These are phyloP conservation scores for Myrmecophaga tridactyla DNA, from an alignment of 2,113 vertebrate species.

Conservation along the genomic window DNA sequence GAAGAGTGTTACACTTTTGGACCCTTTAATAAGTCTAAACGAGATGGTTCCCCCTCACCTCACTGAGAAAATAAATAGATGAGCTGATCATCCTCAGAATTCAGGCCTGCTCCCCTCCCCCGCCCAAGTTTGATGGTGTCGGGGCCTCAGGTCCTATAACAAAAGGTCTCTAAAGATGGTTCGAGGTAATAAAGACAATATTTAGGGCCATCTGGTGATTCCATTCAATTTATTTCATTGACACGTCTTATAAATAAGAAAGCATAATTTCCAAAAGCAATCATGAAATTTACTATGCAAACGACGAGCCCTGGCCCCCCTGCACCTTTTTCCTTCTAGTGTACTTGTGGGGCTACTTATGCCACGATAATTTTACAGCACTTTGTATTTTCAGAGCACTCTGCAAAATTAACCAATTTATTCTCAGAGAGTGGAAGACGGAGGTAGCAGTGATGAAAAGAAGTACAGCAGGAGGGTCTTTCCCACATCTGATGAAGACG, in stretches of 20 bases:
- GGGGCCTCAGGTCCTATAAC: neutral
- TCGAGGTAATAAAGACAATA: slow-evolving; percentile 33
- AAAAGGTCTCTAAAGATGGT: slow-evolving; percentile 26
- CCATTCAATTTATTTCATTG: slow-evolving; percentile 63
- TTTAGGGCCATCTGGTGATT: slow-evolving; percentile 67
- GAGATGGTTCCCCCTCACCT: slow-evolving; percentile 70
- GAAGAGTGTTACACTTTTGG: slow-evolving; percentile 78
- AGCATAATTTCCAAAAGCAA: slow-evolving; percentile 66
- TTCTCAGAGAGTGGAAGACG: neutral
- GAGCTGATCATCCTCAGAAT: slow-evolving; percentile 3
- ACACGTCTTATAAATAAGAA: slow-evolving; percentile 58
- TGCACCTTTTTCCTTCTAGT: neutral
- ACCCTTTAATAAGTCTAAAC: slow-evolving; percentile 71
- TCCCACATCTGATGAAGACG: too few relatives aligned
- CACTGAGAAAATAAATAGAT: slow-evolving; percentile 74
- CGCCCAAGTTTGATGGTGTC: neutral
- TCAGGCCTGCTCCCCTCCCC: too few relatives aligned
- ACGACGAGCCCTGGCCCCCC: neutral
- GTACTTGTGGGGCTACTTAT: neutral
- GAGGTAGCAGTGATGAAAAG: fast-evolving
- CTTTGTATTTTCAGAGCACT: slow-evolving; percentile 49
- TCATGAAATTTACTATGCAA: slow-evolving; percentile 57
- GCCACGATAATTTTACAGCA: neutral
- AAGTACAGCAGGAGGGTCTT: fast-evolving
- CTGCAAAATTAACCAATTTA: slow-evolving; percentile 62